These are phyloP conservation scores for Coregonus suidteri DNA, from an alignment of 2,797 vertebrate species.

Conservation along the genomic window DNA sequence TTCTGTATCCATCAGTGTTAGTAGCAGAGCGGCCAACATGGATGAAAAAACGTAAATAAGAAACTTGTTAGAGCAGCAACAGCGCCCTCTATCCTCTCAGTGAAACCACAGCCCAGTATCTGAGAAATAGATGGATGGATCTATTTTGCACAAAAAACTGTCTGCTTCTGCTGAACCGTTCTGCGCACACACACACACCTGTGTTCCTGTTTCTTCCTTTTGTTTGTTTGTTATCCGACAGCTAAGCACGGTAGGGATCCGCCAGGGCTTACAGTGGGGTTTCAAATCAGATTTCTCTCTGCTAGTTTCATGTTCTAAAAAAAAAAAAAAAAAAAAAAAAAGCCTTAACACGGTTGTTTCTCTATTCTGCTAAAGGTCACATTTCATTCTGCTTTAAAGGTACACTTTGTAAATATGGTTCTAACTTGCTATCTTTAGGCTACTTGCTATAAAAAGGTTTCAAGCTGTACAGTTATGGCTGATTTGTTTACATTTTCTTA, in stretches of 20 bases:
- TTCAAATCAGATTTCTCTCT: too few relatives aligned
- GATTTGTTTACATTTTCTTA: conserved; percentile 34
- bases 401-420: not conserved
- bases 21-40: conserved; percentile 18
- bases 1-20: conserved; percentile 20
- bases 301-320: not conserved
- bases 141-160: not conserved
- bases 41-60: conserved; percentile 3
- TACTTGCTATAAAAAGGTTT: not conserved
- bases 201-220: not conserved
- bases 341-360: not conserved
- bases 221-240: conserved; percentile 1
- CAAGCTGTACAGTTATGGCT: conserved; percentile 48
- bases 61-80: conserved; percentile 21
- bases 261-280: not conserved
- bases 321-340: not conserved
- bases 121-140: not conserved
- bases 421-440: not conserved
- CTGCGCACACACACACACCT: not conserved
- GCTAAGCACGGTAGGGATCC: not conserved
- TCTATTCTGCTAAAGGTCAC: not conserved
- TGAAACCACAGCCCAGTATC: conserved; percentile 19
- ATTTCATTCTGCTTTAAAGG: not conserved
- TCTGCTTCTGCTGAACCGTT: conserved; percentile 8
- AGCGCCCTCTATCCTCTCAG: conserved; percentile 12